Evolutionary conservation across 2,797 vertebrate genomes (phyloP), one percentile per base, ranked within the genome.

Genomic region (Australoheros facetus): DNA sequence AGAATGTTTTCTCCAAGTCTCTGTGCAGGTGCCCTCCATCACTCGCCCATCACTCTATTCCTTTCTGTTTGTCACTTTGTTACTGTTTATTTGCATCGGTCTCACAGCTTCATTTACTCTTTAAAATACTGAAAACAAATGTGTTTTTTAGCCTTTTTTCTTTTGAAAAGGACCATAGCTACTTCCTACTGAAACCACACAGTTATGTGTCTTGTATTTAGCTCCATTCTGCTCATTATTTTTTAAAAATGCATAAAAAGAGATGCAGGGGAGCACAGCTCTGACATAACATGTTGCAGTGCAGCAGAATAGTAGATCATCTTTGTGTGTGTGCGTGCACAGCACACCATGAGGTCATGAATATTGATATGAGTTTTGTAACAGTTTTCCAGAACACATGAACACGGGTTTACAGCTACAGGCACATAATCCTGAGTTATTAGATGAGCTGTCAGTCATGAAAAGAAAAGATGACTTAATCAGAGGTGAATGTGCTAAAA

Each of bases 401-500:
- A 69, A 9, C 45, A 51, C 17, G 45, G 42, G 48, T 69, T 66
- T 51, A 12, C 26, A 69, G 26, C 42, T 69, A 30, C 39, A 13
- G 42, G 42, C 42, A 66, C 42, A 51, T 69, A 64, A 34, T 69
- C 39, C 7, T 1, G 7, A 21, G 0, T 19, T 13, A 17, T 82
- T 30, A 37, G 8, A n/a, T 51, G 10, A 58, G 6, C 19, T 28
- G 30, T 80, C 55, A 2, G 0, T 81, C 45, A 28, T 7, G 4
- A 60, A 66, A 16, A 34, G 55, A 59, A 34, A 55, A 26, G 0
- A 0, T 48, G 58, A 54, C 2, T 55, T 37, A 28, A 75, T 34
- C 42, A 26, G 48, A 48, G 66, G 26, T n/a, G 45, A 69, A 8
- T n/a, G 64, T n/a, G 45, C 64, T 45, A 14, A 83, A 87, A 79